Conservation (phyloP, 2,888 invertebrate genomes). For the Idaea straminata region DNA sequence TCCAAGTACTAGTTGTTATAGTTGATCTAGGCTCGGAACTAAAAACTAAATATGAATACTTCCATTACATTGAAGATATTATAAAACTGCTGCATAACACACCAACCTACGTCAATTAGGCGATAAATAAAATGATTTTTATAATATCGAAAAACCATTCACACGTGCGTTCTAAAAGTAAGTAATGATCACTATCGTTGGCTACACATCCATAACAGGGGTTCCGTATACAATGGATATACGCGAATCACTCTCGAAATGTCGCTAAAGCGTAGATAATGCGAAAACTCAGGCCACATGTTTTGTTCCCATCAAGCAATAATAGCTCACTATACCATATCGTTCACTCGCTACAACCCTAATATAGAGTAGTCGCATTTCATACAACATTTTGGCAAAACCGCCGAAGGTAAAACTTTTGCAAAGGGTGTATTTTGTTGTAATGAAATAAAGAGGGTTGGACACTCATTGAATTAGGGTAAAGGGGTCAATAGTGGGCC, state of each 20-base stretch:
- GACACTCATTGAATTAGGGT: conserved; percentile 69
- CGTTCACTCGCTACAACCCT: conserved; percentile 27
- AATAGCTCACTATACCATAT: conserved; percentile 45
- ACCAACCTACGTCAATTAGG: conserved; percentile 8
- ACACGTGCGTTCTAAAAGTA: conserved; percentile 61
- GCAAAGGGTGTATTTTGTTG: conserved; percentile 31
- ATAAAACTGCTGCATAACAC: conserved; percentile 17
- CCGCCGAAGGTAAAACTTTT: conserved; percentile 27
- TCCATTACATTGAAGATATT: no score
- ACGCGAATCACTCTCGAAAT: conserved; percentile 73
- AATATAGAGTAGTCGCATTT: conserved; percentile 36
- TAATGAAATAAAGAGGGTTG: conserved; percentile 43
- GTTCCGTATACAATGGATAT: conserved; percentile 49
- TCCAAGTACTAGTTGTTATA: no score
- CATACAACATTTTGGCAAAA: conserved; percentile 15
- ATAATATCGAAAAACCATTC: conserved; percentile 37
- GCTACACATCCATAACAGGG: conserved; percentile 44
- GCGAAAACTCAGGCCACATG: conserved; percentile 63
- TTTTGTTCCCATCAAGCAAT: conserved; percentile 70
- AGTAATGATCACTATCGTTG: conserved; percentile 54
- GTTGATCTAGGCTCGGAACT: no score
- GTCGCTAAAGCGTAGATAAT: conserved; percentile 73
- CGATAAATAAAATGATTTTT: conserved; percentile 25
- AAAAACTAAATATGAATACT: no score
- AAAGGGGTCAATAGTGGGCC: conserved; percentile 76